Evolutionary conservation across 2,797 vertebrate species (phyloP), one percentile per base, ranked within the genome.

Genomic region (Epinephelus awoara): DNA sequence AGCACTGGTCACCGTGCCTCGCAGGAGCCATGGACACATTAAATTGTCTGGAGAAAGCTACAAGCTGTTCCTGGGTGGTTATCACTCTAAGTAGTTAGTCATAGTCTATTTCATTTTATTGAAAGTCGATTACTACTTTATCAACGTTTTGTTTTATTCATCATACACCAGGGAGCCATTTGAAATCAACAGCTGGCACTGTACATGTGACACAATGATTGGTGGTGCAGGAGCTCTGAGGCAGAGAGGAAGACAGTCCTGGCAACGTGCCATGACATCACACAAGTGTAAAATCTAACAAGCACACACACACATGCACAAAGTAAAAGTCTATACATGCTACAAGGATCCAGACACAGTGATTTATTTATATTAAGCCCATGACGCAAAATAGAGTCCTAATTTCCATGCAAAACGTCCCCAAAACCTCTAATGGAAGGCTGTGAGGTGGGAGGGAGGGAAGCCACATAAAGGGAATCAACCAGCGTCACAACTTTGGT

Each of bases 391-490:
- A 56, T 65, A 19, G 63, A 85, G 80, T 88, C 76, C 83, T 89
- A 80, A 91, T 90, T 94, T 93, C 86, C 89, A 85, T 78, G 82
- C 75, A 66, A 88, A 91, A 87, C 29, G 76, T 85, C 90, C 88
- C 80, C 21, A 81, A 86, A 92, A 77, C 89, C 88, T 85, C 80
- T 83, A 91, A 87, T 84, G 80, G 83, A 73, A 79, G 86, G 77
- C 79, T 81, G 87, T 40, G 83, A 83, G 88, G 88, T 79, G 86
- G 82, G 79, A 75, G 79, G 80, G 80, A 77, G 86, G 27, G 44
- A 66, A 80, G 80, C 92, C 92, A 94, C 92, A 94, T 92, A 13
- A 94, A 93, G 88, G 85, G 86, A 90, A 79, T 88, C 77, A 71
- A 84, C 75, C 85, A 67, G 81, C 91, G 84, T 92, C 92, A 91